Conservation (phyloP, 92 coral and sea anemone species). For the Bergia puertoricense region DNA sequence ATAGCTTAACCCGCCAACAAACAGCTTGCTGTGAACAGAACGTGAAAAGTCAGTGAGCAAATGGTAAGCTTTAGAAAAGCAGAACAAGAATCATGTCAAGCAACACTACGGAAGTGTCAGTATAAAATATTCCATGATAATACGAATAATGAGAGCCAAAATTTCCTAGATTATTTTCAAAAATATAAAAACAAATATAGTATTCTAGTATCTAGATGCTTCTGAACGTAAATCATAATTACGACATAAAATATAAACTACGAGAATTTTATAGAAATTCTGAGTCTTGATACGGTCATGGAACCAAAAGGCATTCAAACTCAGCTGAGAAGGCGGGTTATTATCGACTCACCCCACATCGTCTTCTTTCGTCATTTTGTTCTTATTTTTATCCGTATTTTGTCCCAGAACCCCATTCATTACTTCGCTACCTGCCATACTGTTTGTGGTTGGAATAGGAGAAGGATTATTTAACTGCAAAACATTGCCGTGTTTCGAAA, state of each 20-base stretch:
- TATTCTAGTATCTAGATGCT: background rate
- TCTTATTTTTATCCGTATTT: slow-evolving; percentile 66
- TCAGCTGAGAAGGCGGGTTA: slow-evolving; percentile 32
- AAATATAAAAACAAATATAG: background rate
- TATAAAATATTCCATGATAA: background rate
- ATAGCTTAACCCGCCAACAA: slow-evolving; percentile 98
- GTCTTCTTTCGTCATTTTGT: slow-evolving; percentile 93
- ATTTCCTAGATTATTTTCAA: slow-evolving; percentile 10
- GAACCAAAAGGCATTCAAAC: background rate
- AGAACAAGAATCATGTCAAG: background rate
- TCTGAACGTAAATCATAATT: background rate
- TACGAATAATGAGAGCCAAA: slow-evolving; percentile 6
- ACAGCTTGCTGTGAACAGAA: slow-evolving; percentile 88
- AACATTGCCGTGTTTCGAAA: slow-evolving; percentile 60
- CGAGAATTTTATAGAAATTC: slow-evolving; percentile 14
- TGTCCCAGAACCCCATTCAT: slow-evolving; percentile 77
- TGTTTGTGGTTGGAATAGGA: slow-evolving; percentile 44
- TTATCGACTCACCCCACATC: slow-evolving; percentile 83
- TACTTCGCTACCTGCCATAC: slow-evolving; percentile 76
- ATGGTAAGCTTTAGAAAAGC: slow-evolving; percentile 1
- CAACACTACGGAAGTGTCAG: slow-evolving; percentile 40
- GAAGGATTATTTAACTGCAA: slow-evolving; percentile 59
- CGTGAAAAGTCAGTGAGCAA: slow-evolving; percentile 5
- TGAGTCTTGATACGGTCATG: slow-evolving; percentile 56
- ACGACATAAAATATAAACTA: slow-evolving; percentile 20